These are phyloP conservation scores for Dryas iulia DNA, from an alignment of 1,140 invertebrate genomes.

Conservation along the genomic window DNA sequence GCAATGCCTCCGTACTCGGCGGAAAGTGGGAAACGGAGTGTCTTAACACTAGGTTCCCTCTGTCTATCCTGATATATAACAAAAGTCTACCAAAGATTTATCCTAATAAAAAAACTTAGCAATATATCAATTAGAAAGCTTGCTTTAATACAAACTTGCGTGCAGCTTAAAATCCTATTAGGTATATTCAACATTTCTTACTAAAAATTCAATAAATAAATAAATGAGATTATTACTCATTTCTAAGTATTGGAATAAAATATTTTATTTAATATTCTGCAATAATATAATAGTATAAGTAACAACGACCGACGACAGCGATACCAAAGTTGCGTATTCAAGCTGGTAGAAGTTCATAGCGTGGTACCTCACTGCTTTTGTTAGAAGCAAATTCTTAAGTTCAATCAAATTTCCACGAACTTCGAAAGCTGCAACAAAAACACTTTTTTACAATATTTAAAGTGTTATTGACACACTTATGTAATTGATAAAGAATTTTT, in stretches of 20 bases:
- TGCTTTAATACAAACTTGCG: no score
- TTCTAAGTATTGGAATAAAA: no score
- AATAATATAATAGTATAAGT: slow-evolving; percentile 55
- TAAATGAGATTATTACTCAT: no score
- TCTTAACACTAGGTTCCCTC: background rate
- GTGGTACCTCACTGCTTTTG: slow-evolving; percentile 39
- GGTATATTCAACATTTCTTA: no score
- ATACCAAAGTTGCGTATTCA: slow-evolving; percentile 40
- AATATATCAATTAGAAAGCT: background rate
- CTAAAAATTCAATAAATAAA: no score
- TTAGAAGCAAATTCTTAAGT: slow-evolving; percentile 8
- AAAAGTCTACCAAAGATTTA: no score
- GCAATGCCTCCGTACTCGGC: background rate
- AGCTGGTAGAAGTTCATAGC: slow-evolving; percentile 45
- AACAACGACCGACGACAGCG: slow-evolving; percentile 43
- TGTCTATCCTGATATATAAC: background rate
- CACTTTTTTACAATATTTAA: background rate
- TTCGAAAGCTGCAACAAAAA: slow-evolving; percentile 6
- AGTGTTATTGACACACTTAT: no score
- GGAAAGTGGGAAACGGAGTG: background rate
- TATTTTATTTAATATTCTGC: slow-evolving; percentile 32
- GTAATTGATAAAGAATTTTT: no score
- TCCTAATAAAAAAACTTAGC: background rate
- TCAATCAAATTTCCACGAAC: slow-evolving; percentile 3
- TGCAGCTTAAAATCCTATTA: no score